These are phyloP conservation scores for Aricia artaxerxes DNA, from an alignment of 2,888 invertebrate species.

Conservation along the genomic window DNA sequence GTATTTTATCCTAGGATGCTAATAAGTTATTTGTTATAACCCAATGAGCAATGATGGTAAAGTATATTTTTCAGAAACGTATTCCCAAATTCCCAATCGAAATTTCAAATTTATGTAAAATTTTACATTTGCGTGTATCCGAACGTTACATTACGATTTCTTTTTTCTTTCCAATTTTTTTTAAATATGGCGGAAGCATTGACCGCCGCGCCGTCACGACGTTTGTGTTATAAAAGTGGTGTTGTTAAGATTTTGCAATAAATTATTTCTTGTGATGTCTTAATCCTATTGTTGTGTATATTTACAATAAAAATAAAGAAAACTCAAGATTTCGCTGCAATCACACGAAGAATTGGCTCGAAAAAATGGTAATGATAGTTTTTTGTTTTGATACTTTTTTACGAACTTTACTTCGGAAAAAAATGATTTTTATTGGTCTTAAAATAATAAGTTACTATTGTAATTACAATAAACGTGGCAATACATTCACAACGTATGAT, in stretches of 20 bases:
- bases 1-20: too few species aligned
- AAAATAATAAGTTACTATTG: slow-evolving; percentile 43
- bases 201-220: slow-evolving; percentile 76
- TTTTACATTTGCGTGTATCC: slow-evolving; percentile 39
- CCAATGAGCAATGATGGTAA: too few species aligned
- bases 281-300: slow-evolving; percentile 48
- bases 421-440: slow-evolving; percentile 58
- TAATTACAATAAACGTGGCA: slow-evolving; percentile 32
- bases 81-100: too few species aligned
- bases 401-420: slow-evolving; percentile 67
- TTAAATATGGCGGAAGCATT: slow-evolving; percentile 80
- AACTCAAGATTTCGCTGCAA: slow-evolving; percentile 40
- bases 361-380: slow-evolving; percentile 81
- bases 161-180: slow-evolving; percentile 51
- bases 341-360: slow-evolving; percentile 50
- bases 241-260: slow-evolving; percentile 55
- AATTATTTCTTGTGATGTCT: slow-evolving; percentile 53
- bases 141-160: slow-evolving; percentile 45
- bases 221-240: slow-evolving; percentile 64
- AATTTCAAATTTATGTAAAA: background rate
- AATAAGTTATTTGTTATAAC: too few species aligned
- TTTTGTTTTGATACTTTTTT: slow-evolving; percentile 82
- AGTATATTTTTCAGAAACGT: too few species aligned
- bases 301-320: slow-evolving; percentile 44
- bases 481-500: background rate